Conservation (phyloP, 2,113 vertebrate species). For the Scomber japonicus region DNA sequence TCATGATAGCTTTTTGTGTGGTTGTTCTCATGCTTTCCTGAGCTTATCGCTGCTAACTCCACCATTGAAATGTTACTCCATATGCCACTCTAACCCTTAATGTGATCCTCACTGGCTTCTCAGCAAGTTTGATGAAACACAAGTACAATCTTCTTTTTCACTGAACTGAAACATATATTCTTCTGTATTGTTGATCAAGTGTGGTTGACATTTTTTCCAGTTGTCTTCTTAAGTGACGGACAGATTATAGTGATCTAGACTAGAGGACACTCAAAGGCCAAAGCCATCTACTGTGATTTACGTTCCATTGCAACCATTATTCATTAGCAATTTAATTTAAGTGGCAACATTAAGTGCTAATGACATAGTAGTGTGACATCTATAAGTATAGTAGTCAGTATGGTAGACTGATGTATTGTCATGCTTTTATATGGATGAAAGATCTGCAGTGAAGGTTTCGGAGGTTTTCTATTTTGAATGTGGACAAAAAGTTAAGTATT, state of each 20-base stretch:
- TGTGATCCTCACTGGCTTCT: no score
- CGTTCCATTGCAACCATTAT: no score
- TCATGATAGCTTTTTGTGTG: no score
- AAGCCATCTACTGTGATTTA: no score
- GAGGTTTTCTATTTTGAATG: not conserved
- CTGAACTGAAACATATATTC: no score
- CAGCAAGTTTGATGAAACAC: no score
- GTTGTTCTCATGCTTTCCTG: no score
- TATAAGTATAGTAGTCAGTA: not conserved
- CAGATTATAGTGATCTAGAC: not conserved
- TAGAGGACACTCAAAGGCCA: no score
- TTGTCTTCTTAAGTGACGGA: not conserved
- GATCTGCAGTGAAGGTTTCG: not conserved
- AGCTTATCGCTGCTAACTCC: no score
- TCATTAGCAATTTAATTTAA: not conserved
- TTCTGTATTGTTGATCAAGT: not conserved
- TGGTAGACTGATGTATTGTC: not conserved
- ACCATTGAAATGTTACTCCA: no score
- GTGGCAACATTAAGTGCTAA: conserved; percentile 2
- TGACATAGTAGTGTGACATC: not conserved
- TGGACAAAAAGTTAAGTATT: not conserved
- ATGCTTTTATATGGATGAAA: not conserved
- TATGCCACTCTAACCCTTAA: no score
- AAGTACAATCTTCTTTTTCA: no score
- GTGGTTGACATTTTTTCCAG: not conserved